Base-by-base conservation (phyloP, 1,140 invertebrate species). In the Parapsyche elsis region DNA sequence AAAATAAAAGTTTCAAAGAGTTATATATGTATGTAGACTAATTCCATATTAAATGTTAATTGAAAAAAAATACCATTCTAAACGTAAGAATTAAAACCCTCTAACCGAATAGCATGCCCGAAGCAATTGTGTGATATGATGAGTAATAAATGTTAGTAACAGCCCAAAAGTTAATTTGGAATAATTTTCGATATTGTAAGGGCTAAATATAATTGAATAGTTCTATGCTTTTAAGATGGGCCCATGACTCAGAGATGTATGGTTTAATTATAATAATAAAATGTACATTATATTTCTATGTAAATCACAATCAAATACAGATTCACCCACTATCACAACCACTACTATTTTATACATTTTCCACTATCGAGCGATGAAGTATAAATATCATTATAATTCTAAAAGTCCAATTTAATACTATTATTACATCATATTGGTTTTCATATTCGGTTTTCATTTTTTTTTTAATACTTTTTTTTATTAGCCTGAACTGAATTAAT, bases 251-350 rank as follows among this genome's bases (percentile, higher is more conserved):
- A 67, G 26, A 23, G 23, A 67, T 67, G 21, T 23, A 67, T 61
- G 9, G 7, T 38, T 38, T 4, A 1, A 38, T 4, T 38, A 38
- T 7, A 38, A 38, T 38, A n/a, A n/a, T n/a, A n/a, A n/a, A n/a
- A n/a, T n/a, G n/a, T n/a, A n/a, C n/a, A n/a, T n/a, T n/a, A n/a
- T n/a, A n/a, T n/a, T n/a, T n/a, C n/a, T n/a, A 38, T 38, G 19
- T 7, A 61, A 16, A 61, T 67, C 64, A 67, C 64, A 67, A 24
- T 67, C 64, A 67, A 67, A 67, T 9, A 12, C 49, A 67, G 64
- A 67, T 67, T 67, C 64, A 67, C 64, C 64, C 64, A 67, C 14
- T 67, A 53, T 53, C 49, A 53, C 49, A 53, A 53, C 49, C 64
- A 67, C 24, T 30, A 14, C 64, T 67, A 61, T 61, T 61, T 61